Percentiles rank a stretch among this genome's conserved stretches.
These are phyloP conservation scores for Scomber japonicus DNA, from an alignment of 2,113 vertebrate genomes.

Conservation along the genomic window DNA sequence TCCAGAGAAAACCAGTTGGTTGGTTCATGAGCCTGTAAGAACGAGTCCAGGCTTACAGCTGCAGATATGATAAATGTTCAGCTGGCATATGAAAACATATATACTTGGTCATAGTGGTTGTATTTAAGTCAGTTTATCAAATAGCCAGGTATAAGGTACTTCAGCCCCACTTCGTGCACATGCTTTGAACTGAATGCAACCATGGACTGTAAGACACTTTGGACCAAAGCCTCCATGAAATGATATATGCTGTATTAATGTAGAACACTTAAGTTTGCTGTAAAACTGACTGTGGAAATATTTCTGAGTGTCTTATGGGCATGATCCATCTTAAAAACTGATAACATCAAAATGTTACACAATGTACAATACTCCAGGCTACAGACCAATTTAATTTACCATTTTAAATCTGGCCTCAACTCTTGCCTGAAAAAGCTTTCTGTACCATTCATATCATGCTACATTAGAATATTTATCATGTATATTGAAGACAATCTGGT, in stretches of 20 bases:
- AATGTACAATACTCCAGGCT: neutral
- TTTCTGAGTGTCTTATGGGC: neutral
- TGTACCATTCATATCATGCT: constrained; percentile 6
- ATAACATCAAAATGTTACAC: neutral
- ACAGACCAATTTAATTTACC: too few relatives aligned
- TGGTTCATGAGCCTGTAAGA: constrained; percentile 5
- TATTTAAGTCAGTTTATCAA: neutral
- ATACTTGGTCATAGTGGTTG: neutral
- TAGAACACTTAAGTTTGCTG: neutral
- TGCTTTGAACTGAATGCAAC: neutral
- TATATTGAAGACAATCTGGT: constrained; percentile 22
- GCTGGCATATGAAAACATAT: neutral
- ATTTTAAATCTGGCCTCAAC: neutral
- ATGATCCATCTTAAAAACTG: neutral
- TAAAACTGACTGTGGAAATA: neutral
- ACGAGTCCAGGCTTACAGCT: constrained; percentile 10
- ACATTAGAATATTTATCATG: constrained; percentile 37
- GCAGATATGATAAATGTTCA: constrained; percentile 25
- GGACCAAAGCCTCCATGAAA: neutral
- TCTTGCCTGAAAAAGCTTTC: constrained; percentile 3
- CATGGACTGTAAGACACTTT: neutral
- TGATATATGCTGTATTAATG: neutral
- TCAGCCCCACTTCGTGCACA: neutral
- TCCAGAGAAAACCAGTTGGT: constrained; percentile 7
- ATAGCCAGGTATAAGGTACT: neutral